A percentile compares a stretch with the other conserved stretches of the same genome.
Evolutionary conservation across 1,140 invertebrate genomes (phyloP).

Genomic region (Sogatella furcifera): DNA sequence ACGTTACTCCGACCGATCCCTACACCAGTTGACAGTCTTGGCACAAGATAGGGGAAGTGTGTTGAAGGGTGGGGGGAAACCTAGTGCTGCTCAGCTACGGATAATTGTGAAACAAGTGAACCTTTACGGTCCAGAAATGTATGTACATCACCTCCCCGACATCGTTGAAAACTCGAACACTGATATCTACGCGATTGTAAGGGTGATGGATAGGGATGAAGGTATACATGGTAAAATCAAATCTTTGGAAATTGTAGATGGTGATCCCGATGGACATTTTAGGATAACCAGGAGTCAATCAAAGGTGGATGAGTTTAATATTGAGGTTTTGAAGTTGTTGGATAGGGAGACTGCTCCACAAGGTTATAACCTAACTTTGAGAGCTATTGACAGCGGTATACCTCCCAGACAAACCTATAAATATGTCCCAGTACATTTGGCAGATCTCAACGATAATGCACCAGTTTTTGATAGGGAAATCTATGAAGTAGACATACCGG

Average conservation of each 20-base stretch:
- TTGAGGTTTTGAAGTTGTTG: constrained; percentile 62
- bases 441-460: constrained; percentile 72
- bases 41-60: constrained; percentile 72
- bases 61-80: constrained; percentile 43
- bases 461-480: constrained; percentile 81
- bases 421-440: constrained; percentile 61
- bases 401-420: constrained; percentile 65
- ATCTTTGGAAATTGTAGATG: constrained; percentile 74
- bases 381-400: constrained; percentile 70
- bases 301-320: constrained; percentile 56
- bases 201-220: constrained; percentile 66
- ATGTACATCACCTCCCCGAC: constrained; percentile 63
- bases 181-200: constrained; percentile 82
- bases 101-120: constrained; percentile 79
- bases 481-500: constrained; percentile 77
- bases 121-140: constrained; percentile 72
- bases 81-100: constrained; percentile 58
- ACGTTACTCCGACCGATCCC: constrained; percentile 47
- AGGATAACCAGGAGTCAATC: constrained; percentile 43
- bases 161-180: constrained; percentile 75
- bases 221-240: constrained; percentile 76
- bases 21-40: constrained; percentile 64
- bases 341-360: constrained; percentile 62
- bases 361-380: constrained; percentile 77
- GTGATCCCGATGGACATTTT: constrained; percentile 80